These are phyloP conservation scores for Clostera curtula DNA, from an alignment of 2,888 invertebrate species.

Conservation along the genomic window DNA sequence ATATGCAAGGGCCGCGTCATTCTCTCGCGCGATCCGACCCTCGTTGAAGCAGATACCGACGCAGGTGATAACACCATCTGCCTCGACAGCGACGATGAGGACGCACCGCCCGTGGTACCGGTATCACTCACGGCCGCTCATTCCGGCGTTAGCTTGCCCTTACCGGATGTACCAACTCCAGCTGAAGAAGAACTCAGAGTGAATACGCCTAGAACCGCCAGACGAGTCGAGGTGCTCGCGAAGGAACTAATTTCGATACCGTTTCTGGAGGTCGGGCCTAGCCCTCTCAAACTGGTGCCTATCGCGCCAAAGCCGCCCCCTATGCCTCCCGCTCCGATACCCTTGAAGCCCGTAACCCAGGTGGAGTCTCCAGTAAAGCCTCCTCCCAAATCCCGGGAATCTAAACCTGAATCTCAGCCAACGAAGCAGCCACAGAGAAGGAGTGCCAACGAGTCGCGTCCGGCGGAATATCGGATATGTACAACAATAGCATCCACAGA, in stretches of 20 bases:
- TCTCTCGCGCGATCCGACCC: neutral
- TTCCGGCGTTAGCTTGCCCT: slow-evolving; percentile 1
- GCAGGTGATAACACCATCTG: slow-evolving; percentile 33
- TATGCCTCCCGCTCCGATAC: slow-evolving; percentile 5
- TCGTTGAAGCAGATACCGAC: neutral
- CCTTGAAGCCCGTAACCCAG: neutral
- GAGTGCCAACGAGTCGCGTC: too few relatives aligned
- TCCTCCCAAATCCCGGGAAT: too few relatives aligned
- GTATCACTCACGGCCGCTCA: neutral
- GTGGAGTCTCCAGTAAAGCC: too few relatives aligned
- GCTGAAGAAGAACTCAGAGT: too few relatives aligned
- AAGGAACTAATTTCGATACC: too few relatives aligned
- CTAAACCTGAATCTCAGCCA: neutral
- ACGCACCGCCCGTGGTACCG: slow-evolving; percentile 7
- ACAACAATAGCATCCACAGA: slow-evolving; percentile 7
- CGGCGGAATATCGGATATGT: too few relatives aligned
- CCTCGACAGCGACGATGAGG: slow-evolving; percentile 59
- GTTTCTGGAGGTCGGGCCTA: too few relatives aligned
- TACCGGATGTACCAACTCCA: neutral
- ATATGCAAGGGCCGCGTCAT: slow-evolving; percentile 3
- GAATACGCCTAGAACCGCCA: too few relatives aligned
- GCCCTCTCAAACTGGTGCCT: neutral
- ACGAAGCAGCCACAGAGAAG: too few relatives aligned
- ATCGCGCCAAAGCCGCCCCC: neutral
- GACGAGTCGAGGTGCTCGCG: too few relatives aligned